A percentile compares a stretch with the other conserved stretches of the same genome.
phyloP scores from a whole-genome alignment of 1,140 invertebrate genomes.

The Gryon sp. region DNA sequence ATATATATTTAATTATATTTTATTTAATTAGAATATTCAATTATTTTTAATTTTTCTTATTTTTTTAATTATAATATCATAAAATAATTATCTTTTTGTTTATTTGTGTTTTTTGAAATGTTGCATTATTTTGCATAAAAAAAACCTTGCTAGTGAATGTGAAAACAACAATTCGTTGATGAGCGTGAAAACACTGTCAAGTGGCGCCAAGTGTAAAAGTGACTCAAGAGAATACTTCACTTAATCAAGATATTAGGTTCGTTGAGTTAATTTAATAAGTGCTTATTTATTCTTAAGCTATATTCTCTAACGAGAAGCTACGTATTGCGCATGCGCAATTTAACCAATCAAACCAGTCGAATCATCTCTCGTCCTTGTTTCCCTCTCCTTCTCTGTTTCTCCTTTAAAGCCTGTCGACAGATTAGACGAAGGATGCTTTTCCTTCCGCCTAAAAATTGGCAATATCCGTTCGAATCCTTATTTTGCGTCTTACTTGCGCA shows the following conservation, averaged over 20 bases:
- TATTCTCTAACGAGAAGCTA: slow-evolving; percentile 25
- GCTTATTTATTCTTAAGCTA: slow-evolving; percentile 55
- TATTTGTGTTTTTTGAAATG: too few species aligned
- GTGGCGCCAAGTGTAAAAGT: neutral
- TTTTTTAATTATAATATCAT: too few species aligned
- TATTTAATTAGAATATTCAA: too few species aligned
- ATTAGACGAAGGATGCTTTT: slow-evolving; percentile 58
- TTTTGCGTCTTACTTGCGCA: slow-evolving; percentile 63
- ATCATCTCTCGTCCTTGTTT: too few species aligned
- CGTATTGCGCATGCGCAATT: slow-evolving; percentile 41
- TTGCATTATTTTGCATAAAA: too few species aligned
- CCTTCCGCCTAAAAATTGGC: slow-evolving; percentile 71
- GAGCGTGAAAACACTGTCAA: slow-evolving; percentile 20
- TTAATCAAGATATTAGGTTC: slow-evolving; percentile 69
- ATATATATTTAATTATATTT: too few species aligned
- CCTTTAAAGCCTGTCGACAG: slow-evolving; percentile 12
- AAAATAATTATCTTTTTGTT: too few species aligned
- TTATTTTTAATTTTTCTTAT: too few species aligned
- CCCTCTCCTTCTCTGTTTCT: too few species aligned
- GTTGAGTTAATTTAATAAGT: slow-evolving; percentile 68
- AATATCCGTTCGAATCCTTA: slow-evolving; percentile 73
- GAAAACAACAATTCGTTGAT: slow-evolving; percentile 37
- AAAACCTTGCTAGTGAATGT: too few species aligned
- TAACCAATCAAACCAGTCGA: too few species aligned
- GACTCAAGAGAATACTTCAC: slow-evolving; percentile 48